Evolutionary conservation across 1,140 invertebrate genomes (phyloP), one percentile per base, ranked within the genome.

Genomic region (Anadara kagoshimensis): DNA sequence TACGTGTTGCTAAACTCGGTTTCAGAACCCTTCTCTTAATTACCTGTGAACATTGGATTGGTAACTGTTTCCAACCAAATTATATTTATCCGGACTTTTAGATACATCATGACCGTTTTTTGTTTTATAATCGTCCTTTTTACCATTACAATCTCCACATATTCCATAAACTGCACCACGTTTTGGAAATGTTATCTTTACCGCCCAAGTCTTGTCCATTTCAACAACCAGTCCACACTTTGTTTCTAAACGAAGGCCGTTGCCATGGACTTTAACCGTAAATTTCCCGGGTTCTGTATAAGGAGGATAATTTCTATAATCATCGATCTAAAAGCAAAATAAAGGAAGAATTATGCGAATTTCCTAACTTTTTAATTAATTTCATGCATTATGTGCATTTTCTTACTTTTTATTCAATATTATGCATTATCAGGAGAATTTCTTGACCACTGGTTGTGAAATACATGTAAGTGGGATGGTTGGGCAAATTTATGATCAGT

Each of bases 161-260:
- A 70, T 63, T 41, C 69, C 69, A 22, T 44, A 56, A 7, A 67
- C 41, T 3, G 29, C 65, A 16, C 36, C 24, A 7, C 69, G 36
- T 64, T 54, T 57, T 41, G 45, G 43, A n/a, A 73, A 65, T 14
- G 29, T 24, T 11, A 78, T 26, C 16, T 59, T 67, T 4, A 57
- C 47, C 5, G 70, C 66, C 5, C 73, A 59, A 11, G 14, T 69
- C 18, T 69, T 63, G 47, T 83, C 78, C 16, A 78, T 51, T 54
- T 67, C 74, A 22, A 79, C 59, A 47, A 63, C 49, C 8, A 51
- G 18, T 18, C 49, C 49, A 51, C 49, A 51, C 18, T 18, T 8
- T 8, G 49, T 16, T 51, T 51, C 49, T 22, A 51, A 22, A 20
- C 49, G 49, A 20, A 51, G 22, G 5, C 14, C 22, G 7, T 51